These are phyloP conservation scores for Tigriopus californicus DNA, from an alignment of 2,888 invertebrate species.

Conservation along the genomic window DNA sequence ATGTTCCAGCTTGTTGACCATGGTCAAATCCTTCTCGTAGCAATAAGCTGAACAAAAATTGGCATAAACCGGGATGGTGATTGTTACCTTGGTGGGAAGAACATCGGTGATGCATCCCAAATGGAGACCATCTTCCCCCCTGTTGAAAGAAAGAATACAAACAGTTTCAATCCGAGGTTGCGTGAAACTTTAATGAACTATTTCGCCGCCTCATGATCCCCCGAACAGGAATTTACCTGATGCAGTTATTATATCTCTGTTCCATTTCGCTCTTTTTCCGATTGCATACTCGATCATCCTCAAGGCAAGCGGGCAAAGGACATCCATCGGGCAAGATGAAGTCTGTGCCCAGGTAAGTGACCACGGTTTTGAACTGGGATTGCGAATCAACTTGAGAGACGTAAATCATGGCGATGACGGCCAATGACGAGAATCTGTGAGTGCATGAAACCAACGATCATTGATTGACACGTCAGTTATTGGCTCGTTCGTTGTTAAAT, in stretches of 20 bases:
- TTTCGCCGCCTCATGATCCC: background rate
- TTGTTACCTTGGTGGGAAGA: background rate
- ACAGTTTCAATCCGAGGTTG: background rate
- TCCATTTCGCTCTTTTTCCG: background rate
- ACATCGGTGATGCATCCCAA: slow-evolving; percentile 5
- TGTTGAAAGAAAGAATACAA: background rate
- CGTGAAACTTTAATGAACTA: background rate
- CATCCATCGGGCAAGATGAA: slow-evolving; percentile 3
- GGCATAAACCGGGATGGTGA: slow-evolving; percentile 5
- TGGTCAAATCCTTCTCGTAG: background rate
- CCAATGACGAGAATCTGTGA: no score
- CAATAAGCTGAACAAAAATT: slow-evolving; percentile 4
- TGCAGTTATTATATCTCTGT: background rate
- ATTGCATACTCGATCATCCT: background rate
- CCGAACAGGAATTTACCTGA: background rate
- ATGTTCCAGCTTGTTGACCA: background rate
- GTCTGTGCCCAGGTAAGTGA: slow-evolving; percentile 7
- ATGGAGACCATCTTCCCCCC: background rate
- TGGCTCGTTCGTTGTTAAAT: no score
- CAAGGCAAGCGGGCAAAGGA: background rate
- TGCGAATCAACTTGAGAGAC: no score
- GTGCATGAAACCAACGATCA: no score
- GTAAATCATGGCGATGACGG: no score
- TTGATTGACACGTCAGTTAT: no score
- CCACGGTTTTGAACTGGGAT: background rate